Conservation (phyloP, 37 sponge, comb jelly and placozoan species). For the Theonella swinhoei region DNA sequence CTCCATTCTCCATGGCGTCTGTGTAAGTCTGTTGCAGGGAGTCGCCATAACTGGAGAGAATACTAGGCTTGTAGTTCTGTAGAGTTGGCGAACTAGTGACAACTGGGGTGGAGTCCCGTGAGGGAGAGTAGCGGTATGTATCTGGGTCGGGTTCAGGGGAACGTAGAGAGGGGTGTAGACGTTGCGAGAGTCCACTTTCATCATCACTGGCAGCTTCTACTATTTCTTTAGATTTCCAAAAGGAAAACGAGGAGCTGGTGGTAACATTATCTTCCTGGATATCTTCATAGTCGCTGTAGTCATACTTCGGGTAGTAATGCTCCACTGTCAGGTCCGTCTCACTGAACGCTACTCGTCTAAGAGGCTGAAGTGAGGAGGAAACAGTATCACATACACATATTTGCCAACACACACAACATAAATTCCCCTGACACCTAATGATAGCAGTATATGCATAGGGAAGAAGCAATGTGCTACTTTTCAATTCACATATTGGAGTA, state of each 20-base stretch:
- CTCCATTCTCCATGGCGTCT: not conserved
- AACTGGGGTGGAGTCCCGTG: not conserved
- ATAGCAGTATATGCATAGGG: not conserved
- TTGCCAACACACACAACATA: too few relatives aligned
- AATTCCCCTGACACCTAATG: too few relatives aligned
- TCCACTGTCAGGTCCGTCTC: slow-evolving; percentile 28
- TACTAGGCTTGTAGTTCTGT: slow-evolving; percentile 8
- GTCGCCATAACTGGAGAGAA: not conserved
- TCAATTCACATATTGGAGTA: too few relatives aligned
- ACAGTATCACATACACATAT: not conserved
- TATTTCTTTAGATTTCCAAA: not conserved
- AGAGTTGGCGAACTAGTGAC: not conserved
- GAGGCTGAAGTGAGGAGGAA: not conserved
- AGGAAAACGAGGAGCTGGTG: not conserved
- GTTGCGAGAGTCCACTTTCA: slow-evolving; percentile 26
- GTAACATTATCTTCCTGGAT: slow-evolving; percentile 4
- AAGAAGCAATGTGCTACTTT: too few relatives aligned
- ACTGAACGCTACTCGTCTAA: slow-evolving; percentile 69
- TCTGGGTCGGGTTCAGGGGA: not conserved
- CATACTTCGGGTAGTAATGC: slow-evolving; percentile 71
- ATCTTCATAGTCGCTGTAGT: slow-evolving; percentile 73
- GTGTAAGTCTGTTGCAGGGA: not conserved
- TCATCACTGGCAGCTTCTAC: not conserved
- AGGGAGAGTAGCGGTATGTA: not conserved
- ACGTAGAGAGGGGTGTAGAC: slow-evolving; percentile 41